Conservation (phyloP, 2,797 vertebrate species). For the Atherinosoma microstoma region DNA sequence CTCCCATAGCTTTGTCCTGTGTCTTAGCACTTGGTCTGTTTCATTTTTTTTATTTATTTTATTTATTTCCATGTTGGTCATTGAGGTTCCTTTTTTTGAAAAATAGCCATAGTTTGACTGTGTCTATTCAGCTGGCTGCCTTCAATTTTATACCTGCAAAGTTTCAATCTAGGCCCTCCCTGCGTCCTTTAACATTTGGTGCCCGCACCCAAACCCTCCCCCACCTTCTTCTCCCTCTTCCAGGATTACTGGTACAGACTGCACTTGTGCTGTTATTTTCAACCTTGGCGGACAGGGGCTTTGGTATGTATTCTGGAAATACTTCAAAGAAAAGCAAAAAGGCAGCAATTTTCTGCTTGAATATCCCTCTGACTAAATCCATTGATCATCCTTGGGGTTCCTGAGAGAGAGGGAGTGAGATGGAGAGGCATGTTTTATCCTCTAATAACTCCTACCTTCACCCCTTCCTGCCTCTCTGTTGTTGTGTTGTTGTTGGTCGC, state of each 20-base stretch:
- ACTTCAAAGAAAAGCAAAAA: constrained; percentile 95
- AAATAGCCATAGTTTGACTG: constrained; percentile 78
- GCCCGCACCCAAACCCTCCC: constrained; percentile 63
- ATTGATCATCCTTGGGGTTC: constrained; percentile 99
- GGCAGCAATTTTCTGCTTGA: constrained; percentile 99
- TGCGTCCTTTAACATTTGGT: constrained; percentile 82
- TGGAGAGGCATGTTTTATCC: constrained; percentile 96
- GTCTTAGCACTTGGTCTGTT: constrained; percentile 26
- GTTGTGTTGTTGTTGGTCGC: constrained; percentile 98
- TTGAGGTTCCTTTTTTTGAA: constrained; percentile 72
- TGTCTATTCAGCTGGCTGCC: constrained; percentile 85
- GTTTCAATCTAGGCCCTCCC: constrained; percentile 84
- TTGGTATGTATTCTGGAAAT: constrained; percentile 86
- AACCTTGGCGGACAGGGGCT: constrained; percentile 83
- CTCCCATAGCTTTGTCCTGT: constrained; percentile 51
- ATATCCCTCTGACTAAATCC: constrained; percentile 99
- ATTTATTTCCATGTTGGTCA: constrained; percentile 63
- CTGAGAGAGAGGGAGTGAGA: constrained; percentile 93
- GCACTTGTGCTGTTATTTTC: constrained; percentile 83
- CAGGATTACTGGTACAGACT: constrained; percentile 81
- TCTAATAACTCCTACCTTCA: constrained; percentile 99
- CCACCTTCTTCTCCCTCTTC: constrained; percentile 65
- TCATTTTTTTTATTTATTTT: constrained; percentile 49
- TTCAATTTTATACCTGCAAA: constrained; percentile 89
- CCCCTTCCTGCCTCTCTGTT: constrained; percentile 88